Percentiles rank a stretch among this genome's conserved stretches.
Conservation (phyloP, 2,797 vertebrate genomes). For the Phalanger gymnotis region DNA sequence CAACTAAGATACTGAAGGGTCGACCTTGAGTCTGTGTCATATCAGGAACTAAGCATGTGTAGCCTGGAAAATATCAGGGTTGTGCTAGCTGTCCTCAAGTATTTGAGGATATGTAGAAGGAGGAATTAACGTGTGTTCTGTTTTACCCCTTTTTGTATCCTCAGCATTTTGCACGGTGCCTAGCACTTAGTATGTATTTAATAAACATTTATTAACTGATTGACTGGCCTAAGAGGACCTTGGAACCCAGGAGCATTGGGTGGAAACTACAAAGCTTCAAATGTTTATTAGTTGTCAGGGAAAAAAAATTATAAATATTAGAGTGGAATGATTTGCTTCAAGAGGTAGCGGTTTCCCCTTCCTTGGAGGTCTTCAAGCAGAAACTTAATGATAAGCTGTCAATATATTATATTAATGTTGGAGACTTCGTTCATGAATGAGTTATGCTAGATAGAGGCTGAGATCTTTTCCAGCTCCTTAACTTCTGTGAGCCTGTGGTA, state of each 20-base stretch:
- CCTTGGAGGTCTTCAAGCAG: not conserved
- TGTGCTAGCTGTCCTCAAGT: not conserved
- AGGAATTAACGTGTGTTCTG: not conserved
- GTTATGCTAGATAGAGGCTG: not conserved
- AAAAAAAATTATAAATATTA: not conserved
- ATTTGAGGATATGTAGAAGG: not conserved
- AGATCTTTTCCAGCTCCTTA: not conserved
- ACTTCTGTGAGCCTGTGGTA: too few relatives aligned
- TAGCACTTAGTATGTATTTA: constrained; percentile 32
- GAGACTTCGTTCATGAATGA: not conserved
- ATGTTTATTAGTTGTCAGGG: too few relatives aligned
- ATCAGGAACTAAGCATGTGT: not conserved
- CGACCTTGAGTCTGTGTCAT: not conserved
- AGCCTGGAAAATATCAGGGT: not conserved
- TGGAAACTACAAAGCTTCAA: too few relatives aligned
- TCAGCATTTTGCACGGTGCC: not conserved
- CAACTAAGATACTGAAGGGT: not conserved
- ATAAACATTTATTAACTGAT: constrained; percentile 32
- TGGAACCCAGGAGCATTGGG: too few relatives aligned
- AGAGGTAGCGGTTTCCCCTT: not conserved
- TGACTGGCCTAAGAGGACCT: too few relatives aligned
- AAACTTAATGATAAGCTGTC: not conserved
- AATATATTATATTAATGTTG: not conserved
- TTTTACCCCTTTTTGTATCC: not conserved
- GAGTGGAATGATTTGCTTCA: not conserved